phyloP scores from a whole-genome alignment of 2,888 invertebrate species.

The Polydrusus cervinus region DNA sequence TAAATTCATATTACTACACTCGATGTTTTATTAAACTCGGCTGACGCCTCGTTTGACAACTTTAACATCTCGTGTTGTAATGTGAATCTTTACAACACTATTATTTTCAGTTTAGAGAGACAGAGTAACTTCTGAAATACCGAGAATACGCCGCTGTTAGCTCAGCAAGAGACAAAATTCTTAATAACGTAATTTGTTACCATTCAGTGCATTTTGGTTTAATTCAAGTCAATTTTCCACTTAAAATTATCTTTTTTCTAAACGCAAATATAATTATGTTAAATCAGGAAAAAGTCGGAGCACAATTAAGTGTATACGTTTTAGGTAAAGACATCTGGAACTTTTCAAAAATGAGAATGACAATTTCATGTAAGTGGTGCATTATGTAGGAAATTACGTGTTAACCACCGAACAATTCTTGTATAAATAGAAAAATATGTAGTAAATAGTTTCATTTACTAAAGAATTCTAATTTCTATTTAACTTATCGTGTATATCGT shows the following conservation, averaged over 20 bases:
- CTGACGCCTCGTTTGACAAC: too few species aligned
- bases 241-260: slow-evolving; percentile 32
- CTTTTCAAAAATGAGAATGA: slow-evolving; percentile 14
- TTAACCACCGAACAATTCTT: slow-evolving; percentile 26
- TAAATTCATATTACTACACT: too few species aligned
- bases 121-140: too few species aligned
- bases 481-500: not conserved
- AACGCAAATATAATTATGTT: slow-evolving; percentile 13
- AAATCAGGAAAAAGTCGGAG: not conserved
- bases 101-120: too few species aligned
- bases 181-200: slow-evolving; percentile 15
- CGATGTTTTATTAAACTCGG: too few species aligned
- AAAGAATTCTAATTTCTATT: slow-evolving; percentile 22
- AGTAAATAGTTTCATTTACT: slow-evolving; percentile 22
- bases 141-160: not conserved
- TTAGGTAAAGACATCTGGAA: slow-evolving; percentile 35
- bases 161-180: not conserved
- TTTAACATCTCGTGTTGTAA: too few species aligned
- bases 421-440: slow-evolving; percentile 30
- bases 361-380: slow-evolving; percentile 9
- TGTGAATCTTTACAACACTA: too few species aligned
- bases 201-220: slow-evolving; percentile 15
- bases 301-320: slow-evolving; percentile 20
- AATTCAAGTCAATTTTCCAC: slow-evolving; percentile 30
- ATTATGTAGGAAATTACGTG: slow-evolving; percentile 30